Evolutionary conservation across 2,113 vertebrate species (phyloP).

Genomic region (Oostethus manadensis): DNA sequence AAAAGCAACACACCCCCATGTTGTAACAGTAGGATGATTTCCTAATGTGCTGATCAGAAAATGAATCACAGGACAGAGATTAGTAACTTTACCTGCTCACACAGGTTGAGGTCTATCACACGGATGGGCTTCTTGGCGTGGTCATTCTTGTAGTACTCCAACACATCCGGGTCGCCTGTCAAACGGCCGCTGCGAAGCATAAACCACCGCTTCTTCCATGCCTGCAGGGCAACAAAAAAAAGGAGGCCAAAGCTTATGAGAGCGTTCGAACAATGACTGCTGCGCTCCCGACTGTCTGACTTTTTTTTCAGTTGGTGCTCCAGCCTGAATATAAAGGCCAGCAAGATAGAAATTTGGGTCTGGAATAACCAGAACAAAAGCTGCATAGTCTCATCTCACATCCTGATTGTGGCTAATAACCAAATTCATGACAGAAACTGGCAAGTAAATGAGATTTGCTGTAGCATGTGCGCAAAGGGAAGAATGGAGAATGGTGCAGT

Average conservation of each 20-base stretch:
- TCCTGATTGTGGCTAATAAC: constrained; percentile 28
- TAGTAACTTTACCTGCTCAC: constrained; percentile 77
- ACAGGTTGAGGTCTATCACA: constrained; percentile 98
- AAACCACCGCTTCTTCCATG: constrained; percentile 99
- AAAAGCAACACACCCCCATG: too few species aligned
- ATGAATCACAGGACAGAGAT: neutral
- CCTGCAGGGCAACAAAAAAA: constrained; percentile 70
- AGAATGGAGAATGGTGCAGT: neutral
- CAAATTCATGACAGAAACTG: constrained; percentile 49
- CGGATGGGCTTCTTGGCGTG: constrained; percentile 97
- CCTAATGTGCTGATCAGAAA: neutral
- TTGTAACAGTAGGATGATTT: too few species aligned
- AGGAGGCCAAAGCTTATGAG: constrained; percentile 43
- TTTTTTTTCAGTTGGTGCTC: neutral
- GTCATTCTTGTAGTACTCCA: constrained; percentile 99
- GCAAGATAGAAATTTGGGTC: constrained; percentile 52
- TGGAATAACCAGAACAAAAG: constrained; percentile 55
- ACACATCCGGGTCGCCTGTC: constrained; percentile 92
- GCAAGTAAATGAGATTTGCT: constrained; percentile 34
- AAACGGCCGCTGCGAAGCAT: constrained; percentile 93
- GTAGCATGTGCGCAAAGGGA: constrained; percentile 12
- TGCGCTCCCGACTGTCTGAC: constrained; percentile 32
- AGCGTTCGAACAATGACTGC: constrained; percentile 45
- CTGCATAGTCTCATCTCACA: constrained; percentile 53
- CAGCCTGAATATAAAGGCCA: constrained; percentile 15